phyloP scores from a whole-genome alignment of 2,113 vertebrate species.

The Caranx ignobilis region DNA sequence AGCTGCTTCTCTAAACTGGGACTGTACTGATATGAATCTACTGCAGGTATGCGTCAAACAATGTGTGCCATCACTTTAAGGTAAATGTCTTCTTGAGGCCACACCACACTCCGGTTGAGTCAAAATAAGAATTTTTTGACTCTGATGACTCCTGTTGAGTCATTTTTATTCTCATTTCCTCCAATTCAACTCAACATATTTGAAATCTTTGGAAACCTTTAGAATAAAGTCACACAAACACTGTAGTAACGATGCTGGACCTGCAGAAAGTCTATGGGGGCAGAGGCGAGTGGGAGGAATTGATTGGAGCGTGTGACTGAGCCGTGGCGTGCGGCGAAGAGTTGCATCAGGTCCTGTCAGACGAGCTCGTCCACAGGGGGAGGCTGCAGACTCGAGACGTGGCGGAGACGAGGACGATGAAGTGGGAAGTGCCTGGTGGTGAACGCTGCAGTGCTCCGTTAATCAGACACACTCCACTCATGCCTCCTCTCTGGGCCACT shows the following conservation, averaged over 20 bases:
- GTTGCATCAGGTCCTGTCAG: slow-evolving; percentile 34
- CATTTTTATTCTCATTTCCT: neutral
- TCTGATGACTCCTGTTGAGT: neutral
- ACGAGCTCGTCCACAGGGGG: slow-evolving; percentile 8
- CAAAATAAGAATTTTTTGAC: neutral
- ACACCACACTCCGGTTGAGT: neutral
- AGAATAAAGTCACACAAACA: neutral
- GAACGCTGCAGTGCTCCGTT: slow-evolving; percentile 26
- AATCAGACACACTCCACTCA: slow-evolving; percentile 45
- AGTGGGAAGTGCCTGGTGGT: neutral
- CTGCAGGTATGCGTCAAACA: too few species aligned
- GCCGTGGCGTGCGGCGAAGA: slow-evolving; percentile 5
- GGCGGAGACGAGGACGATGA: neutral
- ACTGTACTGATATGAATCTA: too few species aligned
- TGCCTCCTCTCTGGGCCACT: slow-evolving; percentile 48
- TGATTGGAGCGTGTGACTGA: slow-evolving; percentile 7
- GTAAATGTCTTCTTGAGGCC: neutral
- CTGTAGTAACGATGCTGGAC: neutral
- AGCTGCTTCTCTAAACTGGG: too few species aligned
- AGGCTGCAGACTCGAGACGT: neutral
- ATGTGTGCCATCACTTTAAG: too few species aligned
- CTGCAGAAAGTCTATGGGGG: neutral
- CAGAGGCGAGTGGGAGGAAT: neutral
- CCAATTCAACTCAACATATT: neutral
- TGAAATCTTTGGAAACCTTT: neutral